Evolutionary conservation across 2,797 vertebrate species (phyloP), one percentile per base, ranked within the genome.

Genomic region (Apogon talboti): DNA sequence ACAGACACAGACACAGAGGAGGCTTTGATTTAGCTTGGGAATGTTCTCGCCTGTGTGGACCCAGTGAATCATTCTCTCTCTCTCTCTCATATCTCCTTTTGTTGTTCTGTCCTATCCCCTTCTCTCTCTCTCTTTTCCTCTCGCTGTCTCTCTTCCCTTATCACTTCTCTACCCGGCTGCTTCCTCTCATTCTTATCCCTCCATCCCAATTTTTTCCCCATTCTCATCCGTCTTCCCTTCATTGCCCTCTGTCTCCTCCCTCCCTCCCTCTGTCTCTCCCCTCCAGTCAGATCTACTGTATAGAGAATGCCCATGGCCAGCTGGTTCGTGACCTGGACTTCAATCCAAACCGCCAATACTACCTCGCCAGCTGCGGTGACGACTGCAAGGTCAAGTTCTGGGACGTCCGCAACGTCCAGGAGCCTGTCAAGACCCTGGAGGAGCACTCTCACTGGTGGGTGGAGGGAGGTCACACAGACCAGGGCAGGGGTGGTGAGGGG

Each of bases 351-450:
- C 97, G 96, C 63, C 98, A 99, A 84, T 99, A 99, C 92, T 99
- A 96, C 91, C 87, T 99, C 80, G 95, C 97, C 75, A 99, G 96
- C 95, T 99, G 98, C 0, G 97, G 98, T 46, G 98, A 99, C 37
- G 98, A 99, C 95, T 99, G 97, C 94, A 98, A 95, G 93, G 98
- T 98, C 91, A 98, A 97, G 90, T 99, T 99, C 93, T 99, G 98
- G 98, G 98, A 99, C 50, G 95, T 96, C 0, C 95, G 98, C 61
- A 96, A 95, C 11, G 92, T 95, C 86, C 91, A 89, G 3, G 96
- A 98, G 71, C 96, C 98, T 0, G 93, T 99, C 87, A 96, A 95
- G 91, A 95, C 92, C 45, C 93, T 99, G 69, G 97, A 99, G 92
- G 96, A 99, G 78, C 98, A 99, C 90, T 99, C 97, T 0, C 98